Evolutionary conservation across 2,888 invertebrate genomes (phyloP), one percentile per base, ranked within the genome.

Genomic region (Cephus pygmeus): DNA sequence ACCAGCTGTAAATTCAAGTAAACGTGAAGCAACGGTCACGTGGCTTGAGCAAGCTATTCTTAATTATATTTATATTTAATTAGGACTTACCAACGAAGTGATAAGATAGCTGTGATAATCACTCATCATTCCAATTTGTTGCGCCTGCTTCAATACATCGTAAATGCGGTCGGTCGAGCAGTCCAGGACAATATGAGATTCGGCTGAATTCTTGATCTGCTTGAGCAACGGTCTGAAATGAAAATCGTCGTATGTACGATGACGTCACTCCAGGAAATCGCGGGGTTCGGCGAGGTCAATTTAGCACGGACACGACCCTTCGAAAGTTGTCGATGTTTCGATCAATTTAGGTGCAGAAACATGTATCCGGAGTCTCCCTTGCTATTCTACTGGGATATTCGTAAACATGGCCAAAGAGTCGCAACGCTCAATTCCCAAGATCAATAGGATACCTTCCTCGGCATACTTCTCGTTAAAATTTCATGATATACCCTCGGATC

Each of bases 71-170:
- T 76, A 71, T 76, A 78, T 82, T 86, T 82, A 81, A 83, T 83
- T 79, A 80, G 71, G 75, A 77, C 93, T 94, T 93, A 97, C 97
- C 93, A 98, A 92, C 4, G 98, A 97, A 1, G 98, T 98, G 84
- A 98, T 96, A 86, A 98, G 94, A 90, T 97, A 98, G 92, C 97
- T 97, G 92, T 98, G 98, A 90, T 98, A 97, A 90, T 97, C 97
- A 83, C 97, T 98, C 96, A 98, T 98, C 97, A 98, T 97, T 82
- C 98, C 98, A 84, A 98, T 97, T 93, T 98, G 98, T 92, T 98
- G 97, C 12, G 98, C 98, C 92, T 98, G 98, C 88, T 97, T 97
- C 79, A 98, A 92, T 34, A 98, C 96, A 86, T 96, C 95, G 88
- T 96, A 94, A 83, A 98, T 96, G 88, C 96, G 95, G 79, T 97